Conservation (phyloP, 1,140 invertebrate genomes). For the Marisa cornuarietis region DNA sequence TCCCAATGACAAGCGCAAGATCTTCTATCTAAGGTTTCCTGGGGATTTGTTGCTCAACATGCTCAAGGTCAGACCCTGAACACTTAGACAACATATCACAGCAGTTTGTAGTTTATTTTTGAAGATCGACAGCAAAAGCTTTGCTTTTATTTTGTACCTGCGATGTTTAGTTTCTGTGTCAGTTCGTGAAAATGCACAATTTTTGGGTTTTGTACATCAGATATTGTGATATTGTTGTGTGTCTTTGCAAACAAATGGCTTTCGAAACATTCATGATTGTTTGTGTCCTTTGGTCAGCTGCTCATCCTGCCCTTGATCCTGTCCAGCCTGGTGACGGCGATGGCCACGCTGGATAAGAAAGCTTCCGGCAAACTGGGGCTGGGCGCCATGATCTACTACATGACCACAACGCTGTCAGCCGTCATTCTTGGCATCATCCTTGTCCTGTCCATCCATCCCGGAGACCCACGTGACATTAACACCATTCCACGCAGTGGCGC, state of each 20-base stretch:
- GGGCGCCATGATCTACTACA: slow-evolving; percentile 87
- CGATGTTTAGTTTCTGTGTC: no score
- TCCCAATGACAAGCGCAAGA: slow-evolving; percentile 45
- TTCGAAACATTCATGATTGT: no score
- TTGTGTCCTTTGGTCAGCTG: not conserved
- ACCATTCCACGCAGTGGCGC: slow-evolving; percentile 33
- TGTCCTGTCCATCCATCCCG: slow-evolving; percentile 58
- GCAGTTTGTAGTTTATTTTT: no score
- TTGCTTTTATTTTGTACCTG: no score
- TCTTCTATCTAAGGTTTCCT: slow-evolving; percentile 63
- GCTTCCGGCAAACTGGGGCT: slow-evolving; percentile 53
- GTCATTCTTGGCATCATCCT: slow-evolving; percentile 59
- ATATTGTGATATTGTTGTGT: no score
- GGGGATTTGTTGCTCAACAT: slow-evolving; percentile 68
- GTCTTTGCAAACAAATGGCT: no score
- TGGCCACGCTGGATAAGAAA: slow-evolving; percentile 53
- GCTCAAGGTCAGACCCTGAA: slow-evolving; percentile 58
- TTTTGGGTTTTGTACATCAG: no score
- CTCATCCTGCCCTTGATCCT: slow-evolving; percentile 68
- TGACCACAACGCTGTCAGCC: slow-evolving; percentile 81
- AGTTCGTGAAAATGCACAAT: no score
- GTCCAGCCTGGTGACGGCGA: slow-evolving; percentile 64
- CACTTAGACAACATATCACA: no score
- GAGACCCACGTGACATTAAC: slow-evolving; percentile 31
- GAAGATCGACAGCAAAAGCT: no score